Evolutionary conservation across 2,888 invertebrate species (phyloP), one percentile per base, ranked within the genome.

Genomic region (Dryocosmus kuriphilus): DNA sequence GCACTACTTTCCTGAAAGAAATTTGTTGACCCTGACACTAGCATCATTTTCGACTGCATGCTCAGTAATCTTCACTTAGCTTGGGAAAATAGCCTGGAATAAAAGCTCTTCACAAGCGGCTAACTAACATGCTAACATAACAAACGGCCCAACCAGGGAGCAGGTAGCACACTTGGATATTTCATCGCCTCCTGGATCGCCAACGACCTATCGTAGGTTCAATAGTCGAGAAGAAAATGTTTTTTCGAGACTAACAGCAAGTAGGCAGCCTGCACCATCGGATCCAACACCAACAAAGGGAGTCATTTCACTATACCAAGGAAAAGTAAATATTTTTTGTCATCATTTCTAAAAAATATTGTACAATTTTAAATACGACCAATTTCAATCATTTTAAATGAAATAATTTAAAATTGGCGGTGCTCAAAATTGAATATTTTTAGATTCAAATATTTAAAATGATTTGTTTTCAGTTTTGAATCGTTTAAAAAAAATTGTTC

Each of bases 161-260:
- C 92, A 92, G 86, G 92, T 92, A 85, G 93, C 90, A 78, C 89
- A 89, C 80, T 88, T 94, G 85, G 94, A 94, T 86, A 93, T 93
- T 79, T 93, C 93, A 76, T 94, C 94, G 19, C 94, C 94, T 22
- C 94, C 94, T 87, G 91, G 93, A 88, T 94, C 94, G 88, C 92
- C 96, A 87, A 90, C 94, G 86, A 87, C 93, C 87, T 86, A 94
- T 86, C 91, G 93, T 38, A 91, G 93, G 62, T 90, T 90, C 87
- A 92, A 91, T 83, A 92, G 92, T 83, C 91, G 93, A 11, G 94
- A 95, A 86, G 95, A 95, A 86, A 96, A 96, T 92, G 96, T 96
- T 81, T 96, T 96, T 92, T 94, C 95, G 80, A 92, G 96, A 63
- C 93, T 96, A 22, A 95, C 96, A 0, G 95, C 95, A 77, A 90